Conservation (phyloP, 2,113 vertebrate species). For the Istiophorus platypterus region DNA sequence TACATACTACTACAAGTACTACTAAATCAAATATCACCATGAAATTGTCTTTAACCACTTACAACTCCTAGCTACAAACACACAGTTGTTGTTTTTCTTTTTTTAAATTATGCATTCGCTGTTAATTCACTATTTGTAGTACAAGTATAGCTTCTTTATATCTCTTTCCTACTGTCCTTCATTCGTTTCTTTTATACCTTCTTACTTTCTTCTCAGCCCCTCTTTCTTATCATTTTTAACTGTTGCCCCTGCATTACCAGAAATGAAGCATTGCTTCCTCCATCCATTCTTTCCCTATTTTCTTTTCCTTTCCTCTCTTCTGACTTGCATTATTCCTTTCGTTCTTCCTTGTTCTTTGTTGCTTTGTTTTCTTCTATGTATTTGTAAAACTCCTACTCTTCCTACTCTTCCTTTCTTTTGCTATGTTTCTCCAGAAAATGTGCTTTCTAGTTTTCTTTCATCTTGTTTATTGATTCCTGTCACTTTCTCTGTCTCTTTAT, state of each 20-base stretch:
- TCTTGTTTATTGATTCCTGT: neutral
- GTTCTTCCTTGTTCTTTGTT: neutral
- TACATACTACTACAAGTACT: too few relatives aligned
- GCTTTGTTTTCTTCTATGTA: neutral
- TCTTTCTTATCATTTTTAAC: neutral
- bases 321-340: neutral
- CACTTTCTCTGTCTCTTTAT: neutral
- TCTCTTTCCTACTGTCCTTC: neutral
- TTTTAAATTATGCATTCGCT: neutral
- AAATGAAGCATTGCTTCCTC: neutral
- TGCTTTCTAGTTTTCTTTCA: slow-evolving; percentile 3
- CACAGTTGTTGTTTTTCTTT: too few relatives aligned
- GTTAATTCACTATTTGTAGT: neutral
- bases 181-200: neutral
- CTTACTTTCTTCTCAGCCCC: neutral
- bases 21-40: too few relatives aligned
- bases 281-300: neutral
- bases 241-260: neutral
- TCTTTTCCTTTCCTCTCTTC: neutral
- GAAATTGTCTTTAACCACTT: too few relatives aligned
- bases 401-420: neutral
- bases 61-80: too few relatives aligned
- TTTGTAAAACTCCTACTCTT: neutral
- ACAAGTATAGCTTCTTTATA: too few relatives aligned
- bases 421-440: neutral